Evolutionary conservation across 2,888 invertebrate species (phyloP), one percentile per base, ranked within the genome.

Genomic region (Andricus quercusramuli): DNA sequence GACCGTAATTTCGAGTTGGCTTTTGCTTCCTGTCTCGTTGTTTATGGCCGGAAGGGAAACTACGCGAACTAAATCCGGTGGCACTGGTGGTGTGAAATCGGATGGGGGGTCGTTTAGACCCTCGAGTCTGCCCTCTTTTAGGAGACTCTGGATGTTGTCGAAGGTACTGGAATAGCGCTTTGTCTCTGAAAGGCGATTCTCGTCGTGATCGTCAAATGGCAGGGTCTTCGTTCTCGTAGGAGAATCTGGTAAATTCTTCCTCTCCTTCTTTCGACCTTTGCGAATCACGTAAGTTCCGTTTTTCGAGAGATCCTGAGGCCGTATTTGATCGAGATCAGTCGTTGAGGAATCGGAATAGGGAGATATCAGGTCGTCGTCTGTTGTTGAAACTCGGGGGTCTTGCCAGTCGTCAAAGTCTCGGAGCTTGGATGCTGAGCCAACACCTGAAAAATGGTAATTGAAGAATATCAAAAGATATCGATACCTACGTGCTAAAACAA

Each of bases 231-330:
- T 93, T 85, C 94, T 95, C 37, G 92, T 92, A 20, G 94, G 92
- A 77, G 94, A 94, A 84, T 94, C 95, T 5, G 95, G 95, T 86
- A 96, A 92, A 78, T 95, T 94, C 90, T 96, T 95, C 74, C 96
- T 93, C 85, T 95, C 96, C 86, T 94, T 92, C 79, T 92, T 94
- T 89, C 96, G 95, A 76, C 96, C 96, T 83, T 96, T 95, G 67
- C 97, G 94, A 82, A 97, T 96, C 62, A 97, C 95, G 90, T 97
- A 97, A n/a, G 97, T 97, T 47, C 97, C 97, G 83, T 95, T 94
- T 59, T 94, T 94, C 51, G 94, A 94, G 88, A 95, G 92, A 84
- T 94, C 94, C 47, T 90, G 91, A 0, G 91, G 91, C 13, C 90
- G 89, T 59, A 92, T 88, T n/a, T 91, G 90, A 70, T 93, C 92